A percentile compares a stretch with the other conserved stretches of the same genome.
Evolutionary conservation across 2,888 invertebrate genomes (phyloP).

Genomic region (Rhaphigaster nebulosa): DNA sequence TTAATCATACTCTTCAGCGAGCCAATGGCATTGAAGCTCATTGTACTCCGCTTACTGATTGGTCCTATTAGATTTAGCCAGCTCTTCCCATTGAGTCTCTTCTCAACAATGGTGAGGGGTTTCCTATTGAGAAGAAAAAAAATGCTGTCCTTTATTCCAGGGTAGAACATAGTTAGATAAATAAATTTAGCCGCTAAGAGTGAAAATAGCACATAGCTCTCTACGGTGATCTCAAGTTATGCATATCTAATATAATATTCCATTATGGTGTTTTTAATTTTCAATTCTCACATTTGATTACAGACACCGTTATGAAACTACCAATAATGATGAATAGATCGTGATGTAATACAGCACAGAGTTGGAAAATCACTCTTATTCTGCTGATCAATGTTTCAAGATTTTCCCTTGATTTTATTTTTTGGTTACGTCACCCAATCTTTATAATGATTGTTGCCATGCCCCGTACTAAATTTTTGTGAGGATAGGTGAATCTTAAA

Average conservation of each 20-base stretch:
- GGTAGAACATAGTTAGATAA: not conserved
- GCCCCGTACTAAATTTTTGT: no score
- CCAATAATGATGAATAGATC: no score
- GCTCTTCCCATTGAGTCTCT: constrained; percentile 25
- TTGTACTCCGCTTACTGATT: constrained; percentile 17
- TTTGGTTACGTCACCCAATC: no score
- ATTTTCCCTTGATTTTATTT: no score
- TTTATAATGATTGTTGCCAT: no score
- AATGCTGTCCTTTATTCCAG: not conserved
- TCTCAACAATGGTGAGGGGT: constrained; percentile 39
- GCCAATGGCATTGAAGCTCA: constrained; percentile 10
- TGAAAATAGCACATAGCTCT: not conserved
- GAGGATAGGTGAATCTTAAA: no score
- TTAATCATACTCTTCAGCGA: constrained; percentile 20
- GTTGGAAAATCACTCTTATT: no score
- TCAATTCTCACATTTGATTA: not conserved
- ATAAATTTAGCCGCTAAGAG: not conserved
- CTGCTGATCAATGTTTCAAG: no score
- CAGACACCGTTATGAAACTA: not conserved
- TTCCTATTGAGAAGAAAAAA: constrained; percentile 32
- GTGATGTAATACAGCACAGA: no score
- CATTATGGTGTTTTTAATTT: not conserved
- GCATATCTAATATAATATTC: not conserved
- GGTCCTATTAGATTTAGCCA: constrained; percentile 46
- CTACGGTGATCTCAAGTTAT: not conserved